Conservation (phyloP, 2,113 vertebrate species). For the Theristicus caerulescens region DNA sequence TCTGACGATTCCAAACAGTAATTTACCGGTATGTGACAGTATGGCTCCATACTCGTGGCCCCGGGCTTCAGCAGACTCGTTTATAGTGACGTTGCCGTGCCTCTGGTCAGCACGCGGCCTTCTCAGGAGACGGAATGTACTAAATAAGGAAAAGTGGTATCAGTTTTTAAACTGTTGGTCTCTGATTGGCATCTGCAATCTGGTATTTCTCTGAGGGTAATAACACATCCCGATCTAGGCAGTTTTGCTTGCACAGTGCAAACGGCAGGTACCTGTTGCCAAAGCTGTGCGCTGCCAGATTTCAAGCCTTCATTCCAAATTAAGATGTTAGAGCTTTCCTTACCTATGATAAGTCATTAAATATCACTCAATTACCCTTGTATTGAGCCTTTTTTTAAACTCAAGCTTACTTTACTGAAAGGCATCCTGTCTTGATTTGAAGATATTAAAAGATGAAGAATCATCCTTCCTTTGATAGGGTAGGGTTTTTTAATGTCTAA, state of each 20-base stretch:
- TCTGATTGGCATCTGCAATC: not conserved
- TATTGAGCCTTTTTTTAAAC: constrained; percentile 8
- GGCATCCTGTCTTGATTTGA: constrained; percentile 57
- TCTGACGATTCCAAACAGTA: not conserved
- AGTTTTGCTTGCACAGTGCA: not conserved
- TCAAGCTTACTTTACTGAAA: constrained; percentile 43
- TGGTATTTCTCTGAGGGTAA: not conserved
- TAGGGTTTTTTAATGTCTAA: constrained; percentile 51
- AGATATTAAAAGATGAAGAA: constrained; percentile 65
- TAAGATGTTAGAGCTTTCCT: constrained; percentile 25
- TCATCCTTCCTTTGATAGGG: constrained; percentile 53
- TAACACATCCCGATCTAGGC: not conserved
- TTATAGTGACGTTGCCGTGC: not conserved
- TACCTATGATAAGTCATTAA: constrained; percentile 40
- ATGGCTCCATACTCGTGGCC: rapidly evolving
- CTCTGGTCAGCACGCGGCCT: not conserved
- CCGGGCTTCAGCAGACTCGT: not conserved
- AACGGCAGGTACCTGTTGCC: not conserved
- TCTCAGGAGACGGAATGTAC: not conserved
- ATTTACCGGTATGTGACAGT: not conserved
- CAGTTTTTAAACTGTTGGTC: not conserved
- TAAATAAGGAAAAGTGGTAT: not conserved
- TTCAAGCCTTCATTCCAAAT: constrained; percentile 5
- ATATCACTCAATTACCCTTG: constrained; percentile 40
- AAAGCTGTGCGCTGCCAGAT: not conserved